Percentiles rank a stretch among this genome's conserved stretches.
phyloP scores from a whole-genome alignment of 2,113 vertebrate genomes.

The Craseonycteris thonglongyai region DNA sequence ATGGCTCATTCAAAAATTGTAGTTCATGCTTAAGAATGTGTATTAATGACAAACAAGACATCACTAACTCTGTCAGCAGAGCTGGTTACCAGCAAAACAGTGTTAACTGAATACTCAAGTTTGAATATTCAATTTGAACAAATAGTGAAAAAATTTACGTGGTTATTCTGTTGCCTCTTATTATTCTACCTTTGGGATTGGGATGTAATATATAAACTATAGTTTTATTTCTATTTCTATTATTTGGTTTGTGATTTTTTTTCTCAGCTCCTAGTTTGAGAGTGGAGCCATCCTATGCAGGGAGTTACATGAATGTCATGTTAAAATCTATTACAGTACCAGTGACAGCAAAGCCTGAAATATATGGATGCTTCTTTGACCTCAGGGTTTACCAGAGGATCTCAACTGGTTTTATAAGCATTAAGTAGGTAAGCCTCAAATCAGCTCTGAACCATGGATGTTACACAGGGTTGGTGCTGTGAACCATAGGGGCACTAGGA shows the following conservation, averaged over 20 bases:
- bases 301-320: not conserved
- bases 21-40: not conserved
- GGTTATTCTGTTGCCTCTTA: not conserved
- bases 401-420: conserved; percentile 23
- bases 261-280: not conserved
- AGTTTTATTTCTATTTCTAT: not conserved
- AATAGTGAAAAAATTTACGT: not conserved
- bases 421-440: conserved; percentile 40
- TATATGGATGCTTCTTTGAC: conserved; percentile 17
- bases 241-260: conserved; percentile 18
- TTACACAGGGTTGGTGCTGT: not conserved
- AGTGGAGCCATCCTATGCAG: not conserved
- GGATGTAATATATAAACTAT: not conserved
- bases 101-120: not conserved
- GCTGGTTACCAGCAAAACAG: not conserved
- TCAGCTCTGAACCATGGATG: not conserved
- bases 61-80: not conserved
- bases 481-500: not conserved
- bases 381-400: conserved; percentile 31
- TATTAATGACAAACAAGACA: not conserved
- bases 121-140: not conserved
- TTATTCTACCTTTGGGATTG: not conserved
- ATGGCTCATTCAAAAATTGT: not conserved
- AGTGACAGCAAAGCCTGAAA: conserved; percentile 16
- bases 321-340: not conserved